A percentile compares a stretch with the other conserved stretches of the same genome.
phyloP scores from a whole-genome alignment of 1,140 invertebrate genomes.

The Melipona quadrifasciata region DNA sequence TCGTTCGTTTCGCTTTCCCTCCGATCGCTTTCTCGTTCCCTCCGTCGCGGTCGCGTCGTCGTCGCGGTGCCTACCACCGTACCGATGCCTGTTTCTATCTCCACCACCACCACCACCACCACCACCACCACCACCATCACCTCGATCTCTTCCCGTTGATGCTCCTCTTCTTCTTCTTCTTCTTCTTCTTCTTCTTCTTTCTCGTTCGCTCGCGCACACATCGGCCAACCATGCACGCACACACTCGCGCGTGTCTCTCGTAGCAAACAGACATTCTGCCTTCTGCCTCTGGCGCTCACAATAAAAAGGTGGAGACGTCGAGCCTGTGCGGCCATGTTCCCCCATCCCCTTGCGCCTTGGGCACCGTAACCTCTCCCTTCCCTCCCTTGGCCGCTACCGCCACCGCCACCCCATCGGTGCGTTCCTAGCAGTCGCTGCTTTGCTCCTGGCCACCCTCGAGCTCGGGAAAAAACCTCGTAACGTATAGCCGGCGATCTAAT shows the following conservation, averaged over 20 bases:
- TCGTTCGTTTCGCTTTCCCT: slow-evolving; percentile 17
- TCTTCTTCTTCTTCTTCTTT: slow-evolving; percentile 31
- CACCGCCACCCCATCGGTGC: slow-evolving; percentile 7
- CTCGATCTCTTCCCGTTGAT: neutral
- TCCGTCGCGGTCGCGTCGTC: neutral
- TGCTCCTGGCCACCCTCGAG: slow-evolving; percentile 49
- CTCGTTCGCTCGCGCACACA: slow-evolving; percentile 16
- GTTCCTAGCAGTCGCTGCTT: slow-evolving; percentile 35
- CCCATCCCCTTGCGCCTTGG: slow-evolving; percentile 69
- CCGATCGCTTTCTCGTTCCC: slow-evolving; percentile 27
- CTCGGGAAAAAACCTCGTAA: slow-evolving; percentile 67
- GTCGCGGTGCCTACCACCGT: slow-evolving; percentile 19
- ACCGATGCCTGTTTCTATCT: neutral
- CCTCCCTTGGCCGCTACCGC: no score
- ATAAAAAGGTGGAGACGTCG: slow-evolving; percentile 81
- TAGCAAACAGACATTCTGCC: slow-evolving; percentile 65
- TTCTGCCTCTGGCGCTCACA: slow-evolving; percentile 78
- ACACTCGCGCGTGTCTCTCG: neutral
- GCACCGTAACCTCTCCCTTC: slow-evolving; percentile 52
- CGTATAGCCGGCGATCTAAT: slow-evolving; percentile 75
- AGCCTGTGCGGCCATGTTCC: slow-evolving; percentile 76
- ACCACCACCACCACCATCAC: neutral
- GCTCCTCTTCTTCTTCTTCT: neutral
- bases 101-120: neutral
- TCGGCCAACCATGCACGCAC: neutral